phyloP scores from a whole-genome alignment of 2,888 invertebrate genomes.

The Tortrix viridana region DNA sequence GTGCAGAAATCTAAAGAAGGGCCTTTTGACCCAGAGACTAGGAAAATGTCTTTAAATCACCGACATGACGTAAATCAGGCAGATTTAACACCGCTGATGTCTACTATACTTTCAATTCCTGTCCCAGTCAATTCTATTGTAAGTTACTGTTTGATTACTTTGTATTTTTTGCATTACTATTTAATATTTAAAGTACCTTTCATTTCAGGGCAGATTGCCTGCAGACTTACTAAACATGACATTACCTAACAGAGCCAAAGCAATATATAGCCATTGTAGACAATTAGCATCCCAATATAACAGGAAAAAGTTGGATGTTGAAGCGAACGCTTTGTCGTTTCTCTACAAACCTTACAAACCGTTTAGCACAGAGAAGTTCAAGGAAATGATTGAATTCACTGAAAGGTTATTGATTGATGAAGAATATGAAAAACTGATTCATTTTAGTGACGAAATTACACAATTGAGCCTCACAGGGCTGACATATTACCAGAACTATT shows the following conservation, averaged over 20 bases:
- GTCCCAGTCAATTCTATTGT: constrained; percentile 95
- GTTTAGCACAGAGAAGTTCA: constrained; percentile 66
- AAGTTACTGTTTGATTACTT: constrained; percentile 54
- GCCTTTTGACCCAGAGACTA: constrained; percentile 53
- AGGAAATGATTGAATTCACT: constrained; percentile 65
- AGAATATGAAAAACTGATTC: constrained; percentile 75
- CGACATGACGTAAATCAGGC: constrained; percentile 92
- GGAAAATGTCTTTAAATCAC: constrained; percentile 63
- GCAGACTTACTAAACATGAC: constrained; percentile 84
- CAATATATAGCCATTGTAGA: constrained; percentile 89
- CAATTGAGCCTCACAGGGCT: constrained; percentile 88
- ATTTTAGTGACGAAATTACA: constrained; percentile 84
- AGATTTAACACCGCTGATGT: constrained; percentile 95
- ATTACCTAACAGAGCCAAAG: constrained; percentile 85
- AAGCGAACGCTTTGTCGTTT: constrained; percentile 76
- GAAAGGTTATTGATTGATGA: constrained; percentile 62
- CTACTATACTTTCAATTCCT: constrained; percentile 92
- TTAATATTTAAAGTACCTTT: background rate
- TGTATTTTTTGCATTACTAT: no score
- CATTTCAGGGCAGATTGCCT: constrained; percentile 87
- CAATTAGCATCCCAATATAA: constrained; percentile 91
- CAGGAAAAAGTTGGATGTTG: constrained; percentile 85
- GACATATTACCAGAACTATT: constrained; percentile 94
- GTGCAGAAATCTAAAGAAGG: constrained; percentile 57
- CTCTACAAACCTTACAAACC: constrained; percentile 78